Evolutionary conservation across 2,797 vertebrate genomes (phyloP).

Genomic region (Danio tinwini): DNA sequence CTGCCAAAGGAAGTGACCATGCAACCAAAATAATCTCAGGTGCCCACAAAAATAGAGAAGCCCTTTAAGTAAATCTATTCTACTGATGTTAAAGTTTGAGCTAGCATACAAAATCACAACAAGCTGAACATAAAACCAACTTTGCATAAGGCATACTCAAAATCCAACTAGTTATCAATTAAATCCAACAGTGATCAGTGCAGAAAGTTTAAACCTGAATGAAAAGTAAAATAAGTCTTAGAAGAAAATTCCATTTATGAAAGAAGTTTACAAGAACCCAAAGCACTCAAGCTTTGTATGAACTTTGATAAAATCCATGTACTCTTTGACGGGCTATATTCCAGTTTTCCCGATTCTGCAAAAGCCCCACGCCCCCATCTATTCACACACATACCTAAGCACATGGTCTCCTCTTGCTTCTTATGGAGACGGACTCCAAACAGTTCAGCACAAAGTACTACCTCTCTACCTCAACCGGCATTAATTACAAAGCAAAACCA

Average conservation of each 20-base stretch:
- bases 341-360: constrained; percentile 18
- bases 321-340: constrained; percentile 10
- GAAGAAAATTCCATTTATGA: background rate
- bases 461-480: constrained; percentile 28
- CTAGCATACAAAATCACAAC: constrained; percentile 22
- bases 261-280: background rate
- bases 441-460: constrained; percentile 19
- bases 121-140: constrained; percentile 14
- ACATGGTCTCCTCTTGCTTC: constrained; percentile 45
- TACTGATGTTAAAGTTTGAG: background rate
- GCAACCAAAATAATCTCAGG: constrained; percentile 4
- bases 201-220: background rate
- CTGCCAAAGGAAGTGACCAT: background rate
- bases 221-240: background rate
- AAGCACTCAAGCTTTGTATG: background rate
- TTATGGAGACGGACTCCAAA: constrained; percentile 43
- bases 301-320: background rate
- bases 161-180: constrained; percentile 42
- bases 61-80: background rate
- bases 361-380: constrained; percentile 39
- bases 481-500: constrained; percentile 9
- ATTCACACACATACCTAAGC: constrained; percentile 46
- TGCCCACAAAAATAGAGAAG: background rate
- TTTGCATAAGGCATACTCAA: constrained; percentile 4
- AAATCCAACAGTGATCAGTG: constrained; percentile 23